Conservation (phyloP, 2,113 vertebrate genomes). For the Callospermophilus lateralis region DNA sequence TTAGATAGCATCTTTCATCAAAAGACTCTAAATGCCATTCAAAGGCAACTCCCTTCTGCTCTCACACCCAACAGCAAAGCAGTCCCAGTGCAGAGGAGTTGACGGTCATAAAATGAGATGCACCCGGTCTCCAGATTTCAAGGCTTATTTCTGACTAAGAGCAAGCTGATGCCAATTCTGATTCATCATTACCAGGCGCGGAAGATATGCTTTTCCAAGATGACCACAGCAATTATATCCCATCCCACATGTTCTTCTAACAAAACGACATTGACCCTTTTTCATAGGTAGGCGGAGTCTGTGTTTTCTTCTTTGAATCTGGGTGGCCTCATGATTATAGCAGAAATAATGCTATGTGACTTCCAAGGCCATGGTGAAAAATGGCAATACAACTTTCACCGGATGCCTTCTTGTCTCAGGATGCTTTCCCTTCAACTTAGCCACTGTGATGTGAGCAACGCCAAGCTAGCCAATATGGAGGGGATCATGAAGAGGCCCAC, state of each 20-base stretch:
- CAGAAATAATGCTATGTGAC: background rate
- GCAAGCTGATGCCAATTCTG: background rate
- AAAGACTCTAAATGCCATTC: background rate
- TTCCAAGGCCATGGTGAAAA: background rate
- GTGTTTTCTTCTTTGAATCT: background rate
- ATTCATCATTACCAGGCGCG: background rate
- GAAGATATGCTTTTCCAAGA: slow-evolving; percentile 17
- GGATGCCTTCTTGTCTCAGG: background rate
- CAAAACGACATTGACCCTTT: background rate
- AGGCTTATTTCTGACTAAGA: background rate
- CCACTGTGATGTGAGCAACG: background rate
- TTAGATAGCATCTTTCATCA: background rate
- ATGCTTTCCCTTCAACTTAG: background rate
- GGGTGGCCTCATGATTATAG: background rate
- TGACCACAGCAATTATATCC: background rate
- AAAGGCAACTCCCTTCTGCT: background rate
- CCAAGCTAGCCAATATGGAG: background rate
- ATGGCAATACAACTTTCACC: background rate
- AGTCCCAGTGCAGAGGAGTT: background rate
- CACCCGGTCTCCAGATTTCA: background rate
- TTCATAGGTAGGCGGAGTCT: background rate
- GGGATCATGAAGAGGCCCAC: background rate
- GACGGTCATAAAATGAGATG: background rate
- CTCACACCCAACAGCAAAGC: background rate
- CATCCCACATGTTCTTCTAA: background rate